Evolutionary conservation across 2,888 invertebrate genomes (phyloP), one percentile per base, ranked within the genome.

Genomic region (Sinopyrophorus schimmeli): DNA sequence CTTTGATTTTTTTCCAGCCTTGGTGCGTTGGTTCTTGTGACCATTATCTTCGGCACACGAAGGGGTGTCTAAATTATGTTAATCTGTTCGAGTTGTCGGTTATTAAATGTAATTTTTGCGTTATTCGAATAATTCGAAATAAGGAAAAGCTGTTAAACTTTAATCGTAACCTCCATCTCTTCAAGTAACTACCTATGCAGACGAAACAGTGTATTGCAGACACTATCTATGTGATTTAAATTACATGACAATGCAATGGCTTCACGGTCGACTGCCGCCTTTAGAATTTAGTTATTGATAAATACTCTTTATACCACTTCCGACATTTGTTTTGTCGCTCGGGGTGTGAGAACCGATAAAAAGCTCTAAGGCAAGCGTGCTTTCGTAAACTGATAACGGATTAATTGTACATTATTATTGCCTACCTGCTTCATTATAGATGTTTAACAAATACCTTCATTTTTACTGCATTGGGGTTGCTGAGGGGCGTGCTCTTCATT

Each of bases 251-350:
- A 55, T 55, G 63, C 58, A 59, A 58, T 61, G 51, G 44, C 59
- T 62, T 59, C 60, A 62, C 63, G 62, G 59, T 60, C 54, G 57
- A 59, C 53, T 54, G 64, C 60, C 55, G 58, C 57, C 62, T 60
- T 55, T 60, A 60, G 64, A 64, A 65, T 63, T 64, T 62, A 62
- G 59, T 61, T 61, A 63, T 64, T 66, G 66, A 66, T 66, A 67
- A 67, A 66, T 64, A 62, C 61, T 53, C 59, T 56, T 59, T 61
- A 60, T 59, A 59, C 61, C 43, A 62, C 60, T 65, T 67, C 66
- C 67, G 64, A 64, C 64, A 61, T 62, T 61, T 56, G 62, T 64
- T 64, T 62, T 61, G 65, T 60, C 64, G 64, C 66, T 62, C 47
- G 57, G 28, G 59, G 57, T 53, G 53, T 47, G 57, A 48, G 52